phyloP scores from a whole-genome alignment of 2,113 vertebrate species.

The Syngnathoides biaculeatus region DNA sequence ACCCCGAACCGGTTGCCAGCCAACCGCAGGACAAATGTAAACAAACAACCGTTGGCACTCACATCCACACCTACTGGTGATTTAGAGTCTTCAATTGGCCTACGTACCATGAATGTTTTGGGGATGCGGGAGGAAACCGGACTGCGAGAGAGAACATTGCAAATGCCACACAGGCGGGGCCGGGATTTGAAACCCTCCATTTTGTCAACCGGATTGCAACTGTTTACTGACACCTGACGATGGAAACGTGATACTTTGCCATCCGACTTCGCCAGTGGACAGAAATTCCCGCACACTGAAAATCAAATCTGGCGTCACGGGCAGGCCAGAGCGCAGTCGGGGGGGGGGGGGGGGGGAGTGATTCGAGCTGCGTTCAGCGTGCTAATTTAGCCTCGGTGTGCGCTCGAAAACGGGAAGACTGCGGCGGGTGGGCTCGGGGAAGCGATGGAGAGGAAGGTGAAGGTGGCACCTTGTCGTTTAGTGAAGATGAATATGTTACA shows the following conservation, averaged over 20 bases:
- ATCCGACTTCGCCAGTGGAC: neutral
- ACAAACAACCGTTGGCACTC: too few species aligned
- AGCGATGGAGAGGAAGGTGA: neutral
- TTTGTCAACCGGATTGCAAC: too few species aligned
- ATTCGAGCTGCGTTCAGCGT: constrained; percentile 50
- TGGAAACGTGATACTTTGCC: neutral
- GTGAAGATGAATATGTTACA: neutral
- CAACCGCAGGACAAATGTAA: too few species aligned
- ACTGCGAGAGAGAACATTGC: too few species aligned
- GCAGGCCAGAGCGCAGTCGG: neutral
- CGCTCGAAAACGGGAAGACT: neutral
- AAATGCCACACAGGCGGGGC: too few species aligned
- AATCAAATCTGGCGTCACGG: neutral
- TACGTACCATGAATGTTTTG: too few species aligned
- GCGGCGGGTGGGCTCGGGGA: constrained; percentile 11
- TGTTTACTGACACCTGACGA: too few species aligned
- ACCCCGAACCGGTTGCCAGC: too few species aligned
- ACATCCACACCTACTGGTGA: too few species aligned
- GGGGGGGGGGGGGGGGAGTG: neutral
- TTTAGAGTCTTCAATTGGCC: too few species aligned
- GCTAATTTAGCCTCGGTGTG: constrained; percentile 26
- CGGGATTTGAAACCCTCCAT: too few species aligned
- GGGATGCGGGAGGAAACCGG: too few species aligned
- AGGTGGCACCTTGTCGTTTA: neutral
- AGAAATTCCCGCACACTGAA: neutral